These are phyloP conservation scores for Neomorphus geoffroyi DNA, from an alignment of 2,797 vertebrate species.

Conservation along the genomic window DNA sequence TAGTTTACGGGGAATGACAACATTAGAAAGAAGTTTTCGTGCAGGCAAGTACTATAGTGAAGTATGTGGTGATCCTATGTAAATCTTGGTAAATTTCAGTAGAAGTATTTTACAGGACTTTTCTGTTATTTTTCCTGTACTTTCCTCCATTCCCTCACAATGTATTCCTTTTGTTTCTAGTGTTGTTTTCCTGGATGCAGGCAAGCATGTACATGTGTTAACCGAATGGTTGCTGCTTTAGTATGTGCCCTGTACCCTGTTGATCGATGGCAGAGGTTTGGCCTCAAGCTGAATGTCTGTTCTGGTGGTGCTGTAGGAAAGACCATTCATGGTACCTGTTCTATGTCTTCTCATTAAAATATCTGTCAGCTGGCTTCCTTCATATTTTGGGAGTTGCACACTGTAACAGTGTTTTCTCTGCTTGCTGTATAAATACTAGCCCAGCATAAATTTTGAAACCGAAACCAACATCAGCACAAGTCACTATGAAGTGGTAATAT, in stretches of 20 bases:
- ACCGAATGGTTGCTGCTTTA: rapidly evolving
- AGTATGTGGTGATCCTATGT: neutral
- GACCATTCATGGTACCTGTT: neutral
- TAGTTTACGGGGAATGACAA: neutral
- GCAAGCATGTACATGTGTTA: rapidly evolving
- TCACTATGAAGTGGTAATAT: neutral
- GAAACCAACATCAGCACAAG: neutral
- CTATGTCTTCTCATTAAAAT: neutral
- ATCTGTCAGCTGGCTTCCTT: neutral
- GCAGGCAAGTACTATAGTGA: neutral
- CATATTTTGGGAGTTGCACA: neutral
- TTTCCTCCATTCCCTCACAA: neutral
- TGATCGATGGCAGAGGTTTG: neutral
- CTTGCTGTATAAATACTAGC: neutral
- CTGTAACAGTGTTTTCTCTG: neutral
- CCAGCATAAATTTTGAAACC: neutral
- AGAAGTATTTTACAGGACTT: neutral
- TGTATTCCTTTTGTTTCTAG: neutral
- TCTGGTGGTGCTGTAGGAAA: neutral
- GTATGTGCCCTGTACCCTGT: rapidly evolving
- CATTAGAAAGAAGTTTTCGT: neutral
- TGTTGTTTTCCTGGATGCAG: neutral
- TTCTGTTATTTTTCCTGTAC: neutral
- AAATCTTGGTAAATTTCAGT: neutral
- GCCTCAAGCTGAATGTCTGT: neutral